Percentiles rank a stretch among this genome's conserved stretches.
phyloP scores from a whole-genome alignment of 1,140 invertebrate genomes.

The Dendrolimus kikuchii region DNA sequence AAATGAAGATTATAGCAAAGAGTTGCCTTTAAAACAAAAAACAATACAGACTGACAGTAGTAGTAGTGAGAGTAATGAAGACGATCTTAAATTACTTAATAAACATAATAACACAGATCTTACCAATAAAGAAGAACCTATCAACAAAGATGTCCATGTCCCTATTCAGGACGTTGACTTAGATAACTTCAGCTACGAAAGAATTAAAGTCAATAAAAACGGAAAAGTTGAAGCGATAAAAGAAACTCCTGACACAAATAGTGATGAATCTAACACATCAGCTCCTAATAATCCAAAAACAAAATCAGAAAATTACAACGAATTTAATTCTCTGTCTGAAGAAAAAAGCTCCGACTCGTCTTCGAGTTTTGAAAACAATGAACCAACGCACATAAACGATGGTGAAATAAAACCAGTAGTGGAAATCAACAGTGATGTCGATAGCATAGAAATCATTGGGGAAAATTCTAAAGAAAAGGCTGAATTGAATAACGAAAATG shows the following conservation, averaged over 20 bases:
- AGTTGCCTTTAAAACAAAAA: slow-evolving; percentile 7
- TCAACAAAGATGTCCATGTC: slow-evolving; percentile 5
- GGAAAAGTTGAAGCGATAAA: slow-evolving; percentile 23
- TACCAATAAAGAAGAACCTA: no score
- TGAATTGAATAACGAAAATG: slow-evolving; percentile 16
- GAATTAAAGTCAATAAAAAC: slow-evolving; percentile 25
- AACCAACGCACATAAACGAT: slow-evolving; percentile 36
- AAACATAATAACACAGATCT: no score
- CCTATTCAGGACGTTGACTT: slow-evolving; percentile 30
- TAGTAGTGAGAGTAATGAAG: no score
- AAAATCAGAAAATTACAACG: slow-evolving; percentile 3
- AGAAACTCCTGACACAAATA: slow-evolving; percentile 19
- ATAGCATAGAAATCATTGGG: slow-evolving; percentile 29
- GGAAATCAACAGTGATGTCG: slow-evolving; percentile 43
- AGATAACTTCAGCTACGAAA: slow-evolving; percentile 40
- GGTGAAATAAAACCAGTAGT: slow-evolving; percentile 55
- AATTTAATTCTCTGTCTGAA: not conserved
- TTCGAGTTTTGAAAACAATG: slow-evolving; percentile 16
- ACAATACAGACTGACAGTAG: not conserved
- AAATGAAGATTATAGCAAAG: slow-evolving; percentile 3
- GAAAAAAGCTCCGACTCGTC: slow-evolving; percentile 2
- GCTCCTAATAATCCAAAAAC: not conserved
- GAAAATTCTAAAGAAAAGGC: slow-evolving; percentile 30
- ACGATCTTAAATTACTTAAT: no score
- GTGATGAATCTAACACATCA: not conserved